Evolutionary conservation across 92 coral and sea anemone genomes (phyloP), one percentile per base, ranked within the genome.

Genomic region (Porites divaricata): DNA sequence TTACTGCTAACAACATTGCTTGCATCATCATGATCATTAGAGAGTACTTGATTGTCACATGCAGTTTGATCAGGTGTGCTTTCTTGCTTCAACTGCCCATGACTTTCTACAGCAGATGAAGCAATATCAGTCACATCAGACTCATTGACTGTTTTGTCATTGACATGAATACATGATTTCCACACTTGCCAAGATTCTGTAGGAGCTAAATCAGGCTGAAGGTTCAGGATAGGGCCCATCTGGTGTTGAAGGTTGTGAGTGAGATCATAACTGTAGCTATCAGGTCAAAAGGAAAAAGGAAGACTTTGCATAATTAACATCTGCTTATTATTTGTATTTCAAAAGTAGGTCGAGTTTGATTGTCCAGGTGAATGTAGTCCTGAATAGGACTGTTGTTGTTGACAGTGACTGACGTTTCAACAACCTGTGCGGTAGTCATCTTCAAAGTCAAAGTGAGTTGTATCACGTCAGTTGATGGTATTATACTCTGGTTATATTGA

Each of bases 221-320:
- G 86, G 58, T 81, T 71, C 6, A 94, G 53, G 59, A 95, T 16
- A 4, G 93, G 92, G 0, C 94, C 93, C 88, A 96, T 89, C 75
- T 93, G 95, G 87, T 89, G 93, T 63, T 96, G 99, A 2, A 96
- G 93, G 28, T 89, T 96, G 71, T 91, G 92, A 6, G 99, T 95
- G 20, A 96, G 85, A 83, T 96, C 96, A 70, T 96, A 96, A 82
- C 98, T 96, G 79, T 96, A 96, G 71, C 99, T 96, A 51, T 56
- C 10, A 67, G 45, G 7, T 35, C 45, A 35, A 35, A 35, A 35
- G 45, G 0, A 35, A 35, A 35, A 35, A 4, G 45, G 45, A 35
- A 35, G 45, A 35, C 7, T 35, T 35, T 35, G 6, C 45, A 35
- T 35, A 35, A 35, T 35, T 35, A 35, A 35, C 45, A 35, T 35